A percentile compares a stretch with the other conserved stretches of the same genome.
These are phyloP conservation scores for Exocentrus adspersus DNA, from an alignment of 2,888 invertebrate genomes.

Conservation along the genomic window DNA sequence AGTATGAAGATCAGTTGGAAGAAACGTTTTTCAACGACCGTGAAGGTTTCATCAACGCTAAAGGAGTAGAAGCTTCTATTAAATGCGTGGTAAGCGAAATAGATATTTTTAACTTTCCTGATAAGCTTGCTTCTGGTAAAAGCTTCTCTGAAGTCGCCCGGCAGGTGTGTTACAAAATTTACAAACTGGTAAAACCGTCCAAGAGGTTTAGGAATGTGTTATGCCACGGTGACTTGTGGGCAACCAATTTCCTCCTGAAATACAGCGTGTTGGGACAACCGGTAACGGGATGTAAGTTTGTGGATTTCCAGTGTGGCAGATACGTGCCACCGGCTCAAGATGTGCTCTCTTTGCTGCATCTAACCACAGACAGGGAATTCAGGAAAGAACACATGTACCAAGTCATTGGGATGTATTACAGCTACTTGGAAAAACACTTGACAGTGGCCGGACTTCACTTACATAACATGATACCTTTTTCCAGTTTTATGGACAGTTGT, in stretches of 20 bases:
- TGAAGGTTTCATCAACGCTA: constrained; percentile 44
- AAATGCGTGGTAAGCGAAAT: constrained; percentile 51
- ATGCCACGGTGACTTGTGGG: constrained; percentile 73
- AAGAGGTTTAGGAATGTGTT: constrained; percentile 65
- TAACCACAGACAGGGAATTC: constrained; percentile 54
- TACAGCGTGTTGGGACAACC: constrained; percentile 43
- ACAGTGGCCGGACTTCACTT: constrained; percentile 46
- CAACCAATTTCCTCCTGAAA: constrained; percentile 66
- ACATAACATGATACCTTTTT: constrained; percentile 49
- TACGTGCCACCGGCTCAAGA: constrained; percentile 76
- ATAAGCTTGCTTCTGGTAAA: constrained; percentile 48
- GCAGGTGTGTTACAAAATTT: constrained; percentile 46
- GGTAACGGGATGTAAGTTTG: constrained; percentile 54
- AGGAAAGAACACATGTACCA: constrained; percentile 50
- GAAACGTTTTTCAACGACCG: constrained; percentile 49
- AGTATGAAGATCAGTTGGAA: constrained; percentile 42
- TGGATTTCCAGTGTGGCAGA: constrained; percentile 60
- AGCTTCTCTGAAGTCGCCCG: constrained; percentile 44
- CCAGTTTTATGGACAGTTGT: constrained; percentile 55
- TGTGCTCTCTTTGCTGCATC: constrained; percentile 62
- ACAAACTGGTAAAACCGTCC: constrained; percentile 56
- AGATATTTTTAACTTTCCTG: constrained; percentile 49
- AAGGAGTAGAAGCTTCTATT: constrained; percentile 50
- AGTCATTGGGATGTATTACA: constrained; percentile 56
- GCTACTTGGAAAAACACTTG: constrained; percentile 51